These are phyloP conservation scores for Sepiola atlantica DNA, from an alignment of 2,888 invertebrate species.

Conservation along the genomic window DNA sequence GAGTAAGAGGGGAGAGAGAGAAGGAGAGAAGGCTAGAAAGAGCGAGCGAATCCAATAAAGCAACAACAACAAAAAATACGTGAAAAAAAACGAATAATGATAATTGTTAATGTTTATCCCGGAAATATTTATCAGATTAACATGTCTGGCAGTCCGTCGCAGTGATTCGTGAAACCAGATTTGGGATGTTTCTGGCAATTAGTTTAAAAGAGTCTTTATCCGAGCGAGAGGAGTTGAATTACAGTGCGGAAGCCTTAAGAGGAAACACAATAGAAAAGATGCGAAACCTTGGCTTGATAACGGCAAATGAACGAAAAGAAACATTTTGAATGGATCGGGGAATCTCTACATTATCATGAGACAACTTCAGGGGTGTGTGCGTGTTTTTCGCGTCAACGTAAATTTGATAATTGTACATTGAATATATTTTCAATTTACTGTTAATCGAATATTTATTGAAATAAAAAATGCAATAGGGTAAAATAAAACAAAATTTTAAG, in stretches of 20 bases:
- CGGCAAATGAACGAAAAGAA: background rate
- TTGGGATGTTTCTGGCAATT: background rate
- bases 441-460: too few species aligned
- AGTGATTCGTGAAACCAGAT: conserved; percentile 32
- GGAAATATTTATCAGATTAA: conserved; percentile 32
- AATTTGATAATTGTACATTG: too few species aligned
- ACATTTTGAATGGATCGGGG: background rate
- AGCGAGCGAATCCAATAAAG: background rate
- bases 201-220: background rate
- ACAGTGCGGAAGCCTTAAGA: background rate
- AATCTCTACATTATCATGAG: background rate
- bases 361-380: too few species aligned
- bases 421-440: too few species aligned
- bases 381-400: too few species aligned
- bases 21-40: too few species aligned
- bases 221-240: conserved; percentile 20
- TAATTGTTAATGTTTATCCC: conserved; percentile 32
- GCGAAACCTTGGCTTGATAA: background rate
- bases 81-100: background rate
- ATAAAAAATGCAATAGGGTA: too few species aligned
- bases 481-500: too few species aligned
- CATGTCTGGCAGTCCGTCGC: conserved; percentile 5
- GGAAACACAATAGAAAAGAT: background rate
- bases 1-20: too few species aligned
- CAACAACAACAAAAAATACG: background rate